These are phyloP conservation scores for Meloidogyne exigua DNA, from an alignment of 1,140 invertebrate species.

Conservation along the genomic window DNA sequence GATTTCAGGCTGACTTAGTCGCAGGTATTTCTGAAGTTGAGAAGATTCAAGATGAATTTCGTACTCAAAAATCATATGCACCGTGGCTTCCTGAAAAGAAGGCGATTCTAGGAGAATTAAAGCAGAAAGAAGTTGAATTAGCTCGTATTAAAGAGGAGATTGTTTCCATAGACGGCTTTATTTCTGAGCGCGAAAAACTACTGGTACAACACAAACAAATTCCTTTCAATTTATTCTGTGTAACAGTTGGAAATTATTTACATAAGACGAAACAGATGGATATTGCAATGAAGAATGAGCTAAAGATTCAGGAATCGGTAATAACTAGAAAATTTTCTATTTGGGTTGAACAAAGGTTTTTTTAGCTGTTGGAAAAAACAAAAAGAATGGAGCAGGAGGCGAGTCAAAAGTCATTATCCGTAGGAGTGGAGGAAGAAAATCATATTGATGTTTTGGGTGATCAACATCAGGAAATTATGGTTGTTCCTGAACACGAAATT, in stretches of 20 bases:
- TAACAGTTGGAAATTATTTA: neutral
- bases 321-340: too few species aligned
- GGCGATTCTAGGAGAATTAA: neutral
- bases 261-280: neutral
- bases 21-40: neutral
- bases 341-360: neutral
- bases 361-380: neutral
- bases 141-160: neutral
- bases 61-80: neutral
- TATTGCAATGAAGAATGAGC: neutral
- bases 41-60: neutral
- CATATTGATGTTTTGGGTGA: neutral
- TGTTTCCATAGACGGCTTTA: neutral
- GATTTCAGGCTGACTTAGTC: neutral
- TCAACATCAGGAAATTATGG: neutral
- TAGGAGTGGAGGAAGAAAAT: neutral
- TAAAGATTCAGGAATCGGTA: conserved; percentile 2
- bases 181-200: neutral
- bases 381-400: neutral
- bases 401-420: neutral
- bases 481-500: neutral
- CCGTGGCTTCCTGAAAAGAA: conserved; percentile 1
- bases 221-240: neutral
- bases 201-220: neutral
- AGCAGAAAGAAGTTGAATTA: neutral